These are phyloP conservation scores for Poecile atricapillus DNA, from an alignment of 2,113 vertebrate genomes.

Conservation along the genomic window DNA sequence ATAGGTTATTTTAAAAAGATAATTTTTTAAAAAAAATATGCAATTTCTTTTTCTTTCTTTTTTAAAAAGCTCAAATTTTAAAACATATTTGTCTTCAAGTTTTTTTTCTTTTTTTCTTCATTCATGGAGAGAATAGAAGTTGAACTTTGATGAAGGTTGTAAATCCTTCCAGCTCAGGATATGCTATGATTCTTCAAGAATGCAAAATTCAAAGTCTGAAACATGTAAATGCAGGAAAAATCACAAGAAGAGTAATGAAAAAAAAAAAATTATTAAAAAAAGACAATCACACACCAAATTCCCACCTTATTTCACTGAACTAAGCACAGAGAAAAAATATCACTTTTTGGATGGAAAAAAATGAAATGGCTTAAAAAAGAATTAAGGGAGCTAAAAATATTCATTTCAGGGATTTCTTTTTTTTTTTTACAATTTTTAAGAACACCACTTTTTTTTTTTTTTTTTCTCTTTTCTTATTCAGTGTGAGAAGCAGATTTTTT, in stretches of 20 bases:
- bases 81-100: neutral
- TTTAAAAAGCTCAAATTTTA: neutral
- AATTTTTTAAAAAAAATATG: neutral
- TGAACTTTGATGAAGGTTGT: neutral
- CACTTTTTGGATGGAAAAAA: neutral
- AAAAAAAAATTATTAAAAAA: neutral
- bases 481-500: neutral
- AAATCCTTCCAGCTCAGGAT: neutral
- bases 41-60: neutral
- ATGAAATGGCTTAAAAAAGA: neutral
- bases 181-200: neutral
- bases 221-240: neutral
- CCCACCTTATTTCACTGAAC: neutral
- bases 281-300: rapidly evolving
- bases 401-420: neutral
- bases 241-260: neutral
- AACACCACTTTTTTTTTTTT: rapidly evolving
- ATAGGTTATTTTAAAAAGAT: neutral
- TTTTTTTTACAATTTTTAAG: neutral
- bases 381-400: neutral
- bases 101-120: neutral
- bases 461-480: neutral
- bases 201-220: neutral
- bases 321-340: neutral
- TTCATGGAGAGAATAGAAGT: neutral